Evolutionary conservation across 2,888 invertebrate species (phyloP).

Genomic region (Pandemis corylana): DNA sequence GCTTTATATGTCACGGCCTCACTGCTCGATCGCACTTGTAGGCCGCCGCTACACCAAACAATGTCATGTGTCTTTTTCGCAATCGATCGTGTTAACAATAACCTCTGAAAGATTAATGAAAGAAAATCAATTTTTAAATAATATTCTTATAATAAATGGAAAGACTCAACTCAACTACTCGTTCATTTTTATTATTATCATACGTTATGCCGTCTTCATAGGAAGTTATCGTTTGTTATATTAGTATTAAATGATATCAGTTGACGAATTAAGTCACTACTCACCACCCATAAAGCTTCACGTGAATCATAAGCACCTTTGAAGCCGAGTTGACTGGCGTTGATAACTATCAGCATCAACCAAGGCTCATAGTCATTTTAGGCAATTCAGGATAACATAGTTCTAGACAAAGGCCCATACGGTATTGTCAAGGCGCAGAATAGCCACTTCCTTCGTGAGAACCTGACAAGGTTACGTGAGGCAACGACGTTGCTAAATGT

Average conservation of each 20-base stretch:
- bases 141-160: too few relatives aligned
- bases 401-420: constrained; percentile 79
- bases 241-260: constrained; percentile 32
- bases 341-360: constrained; percentile 32
- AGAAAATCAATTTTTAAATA: background rate
- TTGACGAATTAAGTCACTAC: constrained; percentile 17
- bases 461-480: constrained; percentile 83
- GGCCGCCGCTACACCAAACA: constrained; percentile 79
- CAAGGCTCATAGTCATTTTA: constrained; percentile 56
- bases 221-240: background rate
- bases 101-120: constrained; percentile 9
- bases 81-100: constrained; percentile 72
- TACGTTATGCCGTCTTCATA: background rate
- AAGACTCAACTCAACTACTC: too few relatives aligned
- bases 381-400: constrained; percentile 75
- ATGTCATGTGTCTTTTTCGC: constrained; percentile 82
- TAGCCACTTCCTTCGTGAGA: constrained; percentile 85
- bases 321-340: background rate
- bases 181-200: background rate
- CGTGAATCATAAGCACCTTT: constrained; percentile 19
- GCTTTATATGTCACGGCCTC: constrained; percentile 80
- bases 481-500: constrained; percentile 85
- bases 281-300: constrained; percentile 35
- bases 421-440: constrained; percentile 84
- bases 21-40: constrained; percentile 82